Conservation (phyloP, 1,140 invertebrate species). For the Pseudomyrmex sp. region DNA sequence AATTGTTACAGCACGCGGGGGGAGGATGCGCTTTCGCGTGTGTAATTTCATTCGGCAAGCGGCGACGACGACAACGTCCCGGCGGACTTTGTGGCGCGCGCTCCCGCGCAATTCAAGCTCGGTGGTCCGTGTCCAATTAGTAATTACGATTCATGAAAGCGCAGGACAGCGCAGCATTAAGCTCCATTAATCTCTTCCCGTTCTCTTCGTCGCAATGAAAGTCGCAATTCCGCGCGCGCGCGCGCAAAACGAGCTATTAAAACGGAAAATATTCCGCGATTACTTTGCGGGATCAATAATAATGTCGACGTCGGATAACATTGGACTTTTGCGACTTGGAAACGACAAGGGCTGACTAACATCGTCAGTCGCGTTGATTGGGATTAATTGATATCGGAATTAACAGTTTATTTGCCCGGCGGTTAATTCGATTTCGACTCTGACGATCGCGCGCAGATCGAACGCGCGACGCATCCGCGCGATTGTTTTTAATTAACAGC, state of each 20-base stretch:
- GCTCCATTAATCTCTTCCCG: conserved; percentile 45
- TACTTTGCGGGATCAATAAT: conserved; percentile 53
- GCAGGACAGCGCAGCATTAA: background rate
- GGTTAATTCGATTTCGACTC: background rate
- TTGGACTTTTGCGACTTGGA: background rate
- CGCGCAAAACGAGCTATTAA: conserved; percentile 43
- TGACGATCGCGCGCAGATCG: too few species aligned
- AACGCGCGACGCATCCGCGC: background rate
- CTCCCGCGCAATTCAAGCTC: conserved; percentile 8
- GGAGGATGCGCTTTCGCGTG: conserved; percentile 5
- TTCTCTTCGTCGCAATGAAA: conserved; percentile 53
- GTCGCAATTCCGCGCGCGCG: conserved; percentile 44
- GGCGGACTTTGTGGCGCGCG: conserved; percentile 24
- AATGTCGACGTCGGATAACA: background rate
- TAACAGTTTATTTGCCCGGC: too few species aligned
- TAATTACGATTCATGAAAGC: conserved; percentile 68
- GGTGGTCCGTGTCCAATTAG: conserved; percentile 62
- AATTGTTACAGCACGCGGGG: background rate
- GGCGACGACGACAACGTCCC: conserved; percentile 20
- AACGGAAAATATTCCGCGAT: background rate
- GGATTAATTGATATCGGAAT: too few species aligned
- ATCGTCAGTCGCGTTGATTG: too few species aligned
- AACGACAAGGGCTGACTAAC: too few species aligned
- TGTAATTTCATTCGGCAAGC: conserved; percentile 51
- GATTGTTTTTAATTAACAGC: conserved; percentile 62